Evolutionary conservation across 1,140 invertebrate species (phyloP).

Genomic region (Leptestheria dahalacensis): DNA sequence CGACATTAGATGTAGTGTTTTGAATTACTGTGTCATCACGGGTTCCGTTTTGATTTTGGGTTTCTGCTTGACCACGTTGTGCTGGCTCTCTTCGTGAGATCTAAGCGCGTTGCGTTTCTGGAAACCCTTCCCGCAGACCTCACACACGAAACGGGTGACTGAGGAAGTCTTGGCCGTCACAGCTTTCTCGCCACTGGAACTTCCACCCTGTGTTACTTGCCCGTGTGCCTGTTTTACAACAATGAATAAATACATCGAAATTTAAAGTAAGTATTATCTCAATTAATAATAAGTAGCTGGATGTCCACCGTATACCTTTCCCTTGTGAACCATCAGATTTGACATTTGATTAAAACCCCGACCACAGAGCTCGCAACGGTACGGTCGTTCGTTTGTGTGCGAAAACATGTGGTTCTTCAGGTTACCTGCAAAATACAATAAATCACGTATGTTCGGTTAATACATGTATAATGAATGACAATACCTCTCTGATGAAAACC

Average conservation of each 20-base stretch:
- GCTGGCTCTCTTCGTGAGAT: slow-evolving; percentile 41
- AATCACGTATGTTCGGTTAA: too few species aligned
- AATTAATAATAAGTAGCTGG: too few species aligned
- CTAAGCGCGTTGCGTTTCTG: slow-evolving; percentile 35
- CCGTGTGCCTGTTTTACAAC: slow-evolving; percentile 15
- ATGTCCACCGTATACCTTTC: slow-evolving; percentile 39
- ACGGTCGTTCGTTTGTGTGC: slow-evolving; percentile 63
- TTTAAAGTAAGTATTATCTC: too few species aligned
- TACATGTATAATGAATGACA: slow-evolving; percentile 17
- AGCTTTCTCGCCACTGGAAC: slow-evolving; percentile 14
- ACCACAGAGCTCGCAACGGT: slow-evolving; percentile 57
- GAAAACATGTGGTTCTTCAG: slow-evolving; percentile 53
- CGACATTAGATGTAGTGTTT: too few species aligned
- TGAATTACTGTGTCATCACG: too few species aligned
- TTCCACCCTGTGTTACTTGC: slow-evolving; percentile 3
- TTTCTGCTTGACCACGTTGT: slow-evolving; percentile 36
- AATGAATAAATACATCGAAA: too few species aligned
- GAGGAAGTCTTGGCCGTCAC: too few species aligned
- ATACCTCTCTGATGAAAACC: slow-evolving; percentile 62
- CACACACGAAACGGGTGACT: slow-evolving; percentile 28
- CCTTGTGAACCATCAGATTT: slow-evolving; percentile 57
- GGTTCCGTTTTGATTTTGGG: slow-evolving; percentile 14
- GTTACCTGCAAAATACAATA: slow-evolving; percentile 37
- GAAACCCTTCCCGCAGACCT: slow-evolving; percentile 38
- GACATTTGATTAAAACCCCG: slow-evolving; percentile 72